Evolutionary conservation across 2,888 invertebrate species (phyloP).

Genomic region (Oscheius onirici): DNA sequence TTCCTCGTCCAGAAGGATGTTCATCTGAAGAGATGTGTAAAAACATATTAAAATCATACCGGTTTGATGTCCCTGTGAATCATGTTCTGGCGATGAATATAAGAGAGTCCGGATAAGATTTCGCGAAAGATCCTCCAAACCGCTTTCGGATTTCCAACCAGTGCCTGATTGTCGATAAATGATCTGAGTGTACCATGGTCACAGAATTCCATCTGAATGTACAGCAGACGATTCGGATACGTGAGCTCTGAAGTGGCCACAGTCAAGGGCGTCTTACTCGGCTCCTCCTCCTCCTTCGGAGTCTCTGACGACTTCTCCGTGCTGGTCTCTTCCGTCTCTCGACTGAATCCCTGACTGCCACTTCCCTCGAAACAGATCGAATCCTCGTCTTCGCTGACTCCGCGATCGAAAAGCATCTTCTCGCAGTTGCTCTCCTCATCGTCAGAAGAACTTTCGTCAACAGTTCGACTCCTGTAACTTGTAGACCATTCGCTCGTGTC

Average conservation of each 20-base stretch:
- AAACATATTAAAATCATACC: slow-evolving; percentile 23
- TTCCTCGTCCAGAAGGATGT: slow-evolving; percentile 88
- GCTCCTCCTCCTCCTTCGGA: background rate
- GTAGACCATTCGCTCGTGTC: slow-evolving; percentile 52
- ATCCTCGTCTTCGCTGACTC: background rate
- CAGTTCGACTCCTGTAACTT: background rate
- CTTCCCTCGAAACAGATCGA: slow-evolving; percentile 4
- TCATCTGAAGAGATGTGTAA: slow-evolving; percentile 79
- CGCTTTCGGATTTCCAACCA: slow-evolving; percentile 74
- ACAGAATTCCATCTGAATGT: slow-evolving; percentile 92
- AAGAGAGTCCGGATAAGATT: slow-evolving; percentile 80
- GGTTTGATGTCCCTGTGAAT: slow-evolving; percentile 70
- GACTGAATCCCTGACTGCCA: slow-evolving; percentile 7
- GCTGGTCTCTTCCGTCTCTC: background rate
- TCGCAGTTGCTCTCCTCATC: background rate
- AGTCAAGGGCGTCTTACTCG: background rate
- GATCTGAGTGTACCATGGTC: slow-evolving; percentile 86
- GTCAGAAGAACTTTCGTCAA: background rate
- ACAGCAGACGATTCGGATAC: slow-evolving; percentile 44
- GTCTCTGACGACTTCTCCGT: background rate
- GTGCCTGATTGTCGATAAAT: slow-evolving; percentile 79
- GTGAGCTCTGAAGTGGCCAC: background rate
- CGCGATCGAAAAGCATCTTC: slow-evolving; percentile 4
- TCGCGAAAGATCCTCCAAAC: slow-evolving; percentile 86
- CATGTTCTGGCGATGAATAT: slow-evolving; percentile 64